phyloP scores from a whole-genome alignment of 1,140 invertebrate genomes.

The Psix sp. region DNA sequence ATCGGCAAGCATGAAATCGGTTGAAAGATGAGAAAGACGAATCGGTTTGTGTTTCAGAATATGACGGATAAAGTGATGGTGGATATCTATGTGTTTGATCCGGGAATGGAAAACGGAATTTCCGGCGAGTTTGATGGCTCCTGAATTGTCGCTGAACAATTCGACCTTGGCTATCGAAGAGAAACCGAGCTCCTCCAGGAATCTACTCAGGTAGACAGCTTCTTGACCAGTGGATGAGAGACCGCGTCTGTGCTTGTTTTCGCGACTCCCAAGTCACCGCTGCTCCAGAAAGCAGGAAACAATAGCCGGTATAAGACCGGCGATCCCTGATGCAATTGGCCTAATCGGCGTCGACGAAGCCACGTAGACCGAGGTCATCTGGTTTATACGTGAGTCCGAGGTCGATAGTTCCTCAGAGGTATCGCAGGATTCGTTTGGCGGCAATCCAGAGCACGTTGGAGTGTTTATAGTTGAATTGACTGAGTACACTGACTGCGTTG shows the following conservation, averaged over 20 bases:
- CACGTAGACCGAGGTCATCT: conserved; percentile 2
- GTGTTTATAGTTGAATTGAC: too few species aligned
- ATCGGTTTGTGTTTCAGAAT: conserved; percentile 23
- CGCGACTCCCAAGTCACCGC: conserved; percentile 64
- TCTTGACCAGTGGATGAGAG: conserved; percentile 3
- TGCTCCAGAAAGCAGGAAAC: conserved; percentile 48
- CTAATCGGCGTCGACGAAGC: conserved; percentile 66
- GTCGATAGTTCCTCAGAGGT: conserved; percentile 48
- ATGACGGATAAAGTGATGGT: conserved; percentile 61
- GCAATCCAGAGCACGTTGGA: conserved; percentile 20
- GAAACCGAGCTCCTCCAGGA: conserved; percentile 22
- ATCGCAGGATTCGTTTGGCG: conserved; percentile 53
- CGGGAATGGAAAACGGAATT: conserved; percentile 45
- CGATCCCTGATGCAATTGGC: conserved; percentile 59
- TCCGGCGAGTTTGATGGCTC: conserved; percentile 37
- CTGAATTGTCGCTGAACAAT: conserved; percentile 44
- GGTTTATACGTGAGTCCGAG: conserved; percentile 19
- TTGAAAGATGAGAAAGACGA: conserved; percentile 27
- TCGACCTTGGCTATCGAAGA: not conserved
- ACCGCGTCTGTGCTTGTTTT: conserved; percentile 66
- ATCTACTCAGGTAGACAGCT: conserved; percentile 21
- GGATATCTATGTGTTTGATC: conserved; percentile 63
- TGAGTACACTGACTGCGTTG: conserved; percentile 44
- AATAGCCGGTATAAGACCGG: conserved; percentile 63
- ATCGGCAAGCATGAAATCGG: conserved; percentile 49